Conservation (phyloP, 1,140 invertebrate species). For the Laupala kohalensis region DNA sequence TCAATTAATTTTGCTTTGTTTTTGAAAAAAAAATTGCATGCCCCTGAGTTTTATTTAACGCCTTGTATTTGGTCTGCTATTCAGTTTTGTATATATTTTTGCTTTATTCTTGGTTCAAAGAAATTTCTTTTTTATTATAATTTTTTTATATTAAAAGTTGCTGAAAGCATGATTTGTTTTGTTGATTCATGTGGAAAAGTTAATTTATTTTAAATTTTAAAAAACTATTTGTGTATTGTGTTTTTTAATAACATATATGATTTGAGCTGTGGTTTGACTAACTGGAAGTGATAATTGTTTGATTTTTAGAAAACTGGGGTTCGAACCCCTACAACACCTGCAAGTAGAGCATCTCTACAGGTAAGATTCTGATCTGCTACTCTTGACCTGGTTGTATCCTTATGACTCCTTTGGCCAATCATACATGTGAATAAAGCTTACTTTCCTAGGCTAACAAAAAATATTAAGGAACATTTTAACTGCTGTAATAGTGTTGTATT, state of each 20-base stretch:
- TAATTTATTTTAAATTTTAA: not conserved
- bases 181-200: too few relatives aligned
- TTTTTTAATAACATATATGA: not conserved
- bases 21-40: too few relatives aligned
- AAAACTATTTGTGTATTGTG: not conserved
- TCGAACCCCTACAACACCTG: constrained; percentile 33
- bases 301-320: constrained; percentile 24
- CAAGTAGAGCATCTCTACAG: constrained; percentile 37
- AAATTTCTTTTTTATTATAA: too few relatives aligned
- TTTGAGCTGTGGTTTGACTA: not conserved
- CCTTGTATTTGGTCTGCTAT: not conserved
- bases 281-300: not conserved
- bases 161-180: too few relatives aligned
- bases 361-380: constrained; percentile 20
- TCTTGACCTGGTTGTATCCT: not conserved
- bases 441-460: too few relatives aligned
- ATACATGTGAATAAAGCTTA: not conserved
- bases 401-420: not conserved
- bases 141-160: too few relatives aligned
- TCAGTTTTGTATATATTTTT: not conserved
- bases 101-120: too few relatives aligned
- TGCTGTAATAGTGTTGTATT: not conserved
- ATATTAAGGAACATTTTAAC: not conserved
- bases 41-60: not conserved
- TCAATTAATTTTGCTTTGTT: too few relatives aligned